phyloP scores from a whole-genome alignment of 2,113 vertebrate genomes.

The Fregetta grallaria region DNA sequence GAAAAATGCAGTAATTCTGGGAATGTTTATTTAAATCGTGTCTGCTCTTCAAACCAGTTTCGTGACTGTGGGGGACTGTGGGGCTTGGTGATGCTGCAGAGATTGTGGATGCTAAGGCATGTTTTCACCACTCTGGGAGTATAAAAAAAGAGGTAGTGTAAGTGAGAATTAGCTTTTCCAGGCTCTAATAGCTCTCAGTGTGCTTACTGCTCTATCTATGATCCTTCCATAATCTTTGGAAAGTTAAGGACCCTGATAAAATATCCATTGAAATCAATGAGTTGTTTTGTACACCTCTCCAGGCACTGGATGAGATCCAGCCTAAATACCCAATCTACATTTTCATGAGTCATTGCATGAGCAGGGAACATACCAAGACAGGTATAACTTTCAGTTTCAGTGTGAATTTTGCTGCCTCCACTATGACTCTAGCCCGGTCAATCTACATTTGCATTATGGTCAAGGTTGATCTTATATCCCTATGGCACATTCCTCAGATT shows the following conservation, averaged over 20 bases:
- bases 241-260: not conserved
- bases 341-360: slow-evolving; percentile 28
- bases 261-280: not conserved
- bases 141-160: not conserved
- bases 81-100: not conserved
- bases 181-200: not conserved
- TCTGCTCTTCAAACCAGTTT: not conserved
- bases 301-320: not conserved
- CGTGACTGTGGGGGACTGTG: fast-evolving
- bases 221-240: not conserved
- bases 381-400: not conserved
- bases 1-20: not conserved
- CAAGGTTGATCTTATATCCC: not conserved
- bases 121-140: not conserved
- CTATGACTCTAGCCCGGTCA: not conserved
- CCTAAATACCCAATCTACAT: slow-evolving; percentile 9
- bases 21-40: not conserved
- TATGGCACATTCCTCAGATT: not conserved
- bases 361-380: not conserved
- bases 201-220: not conserved
- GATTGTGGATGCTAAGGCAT: not conserved
- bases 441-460: not conserved
- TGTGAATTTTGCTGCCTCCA: not conserved
- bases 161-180: not conserved
- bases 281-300: not conserved